phyloP scores from a whole-genome alignment of 2,888 invertebrate species.

The Mimumesa dahlbomi region DNA sequence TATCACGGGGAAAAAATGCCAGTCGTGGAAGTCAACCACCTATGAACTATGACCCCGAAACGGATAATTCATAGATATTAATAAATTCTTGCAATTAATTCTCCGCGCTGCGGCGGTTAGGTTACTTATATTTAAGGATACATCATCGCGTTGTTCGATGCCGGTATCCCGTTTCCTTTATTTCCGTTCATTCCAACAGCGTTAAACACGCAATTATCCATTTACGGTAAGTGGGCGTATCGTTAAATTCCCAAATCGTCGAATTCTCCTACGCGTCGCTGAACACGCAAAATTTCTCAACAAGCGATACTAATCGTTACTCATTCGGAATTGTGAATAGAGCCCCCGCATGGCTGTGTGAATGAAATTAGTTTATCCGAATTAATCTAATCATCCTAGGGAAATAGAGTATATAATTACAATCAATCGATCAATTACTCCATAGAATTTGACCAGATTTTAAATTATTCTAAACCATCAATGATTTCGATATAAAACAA shows the following conservation, averaged over 20 bases:
- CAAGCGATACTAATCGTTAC: no score
- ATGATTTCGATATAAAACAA: no score
- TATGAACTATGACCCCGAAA: conserved; percentile 68
- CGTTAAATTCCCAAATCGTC: no score
- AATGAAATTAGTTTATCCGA: no score
- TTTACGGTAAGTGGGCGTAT: not conserved
- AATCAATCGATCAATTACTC: no score
- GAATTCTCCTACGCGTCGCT: no score
- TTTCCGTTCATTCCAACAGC: not conserved
- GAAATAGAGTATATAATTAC: no score
- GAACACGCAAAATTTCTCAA: not conserved
- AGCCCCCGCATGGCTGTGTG: no score
- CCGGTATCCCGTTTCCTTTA: not conserved
- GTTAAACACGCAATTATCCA: not conserved
- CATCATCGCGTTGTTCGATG: conserved; percentile 3
- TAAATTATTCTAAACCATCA: no score
- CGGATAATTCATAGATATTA: conserved; percentile 54
- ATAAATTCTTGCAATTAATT: conserved; percentile 53
- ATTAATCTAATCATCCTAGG: no score
- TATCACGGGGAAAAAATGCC: conserved; percentile 16
- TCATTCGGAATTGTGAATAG: no score
- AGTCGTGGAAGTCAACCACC: conserved; percentile 35
- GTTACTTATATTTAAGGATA: conserved; percentile 42
- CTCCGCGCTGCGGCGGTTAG: conserved; percentile 19
- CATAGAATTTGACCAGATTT: no score